Conservation (phyloP, 2,113 vertebrate genomes). For the Ascaphus truei region DNA sequence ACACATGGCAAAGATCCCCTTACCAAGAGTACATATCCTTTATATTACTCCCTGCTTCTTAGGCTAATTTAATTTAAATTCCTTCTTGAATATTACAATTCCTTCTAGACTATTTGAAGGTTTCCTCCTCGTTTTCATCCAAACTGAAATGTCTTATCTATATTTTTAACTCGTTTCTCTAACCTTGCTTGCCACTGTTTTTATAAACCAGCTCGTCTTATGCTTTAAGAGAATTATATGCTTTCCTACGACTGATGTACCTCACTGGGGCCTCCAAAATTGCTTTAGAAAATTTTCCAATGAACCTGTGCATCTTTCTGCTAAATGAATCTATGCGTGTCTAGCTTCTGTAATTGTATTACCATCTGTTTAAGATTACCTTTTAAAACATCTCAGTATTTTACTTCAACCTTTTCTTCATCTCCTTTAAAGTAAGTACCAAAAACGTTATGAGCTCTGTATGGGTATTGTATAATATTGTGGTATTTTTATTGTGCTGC, state of each 20-base stretch:
- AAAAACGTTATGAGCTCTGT: too few species aligned
- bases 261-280: slow-evolving; percentile 20
- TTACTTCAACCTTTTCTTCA: slow-evolving; percentile 15
- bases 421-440: too few species aligned
- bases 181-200: background rate
- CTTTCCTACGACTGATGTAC: background rate
- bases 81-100: background rate
- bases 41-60: too few species aligned
- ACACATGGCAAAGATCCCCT: too few species aligned
- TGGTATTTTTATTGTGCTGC: background rate
- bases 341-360: slow-evolving; percentile 36
- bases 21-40: too few species aligned
- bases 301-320: slow-evolving; percentile 37
- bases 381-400: slow-evolving; percentile 13
- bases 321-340: slow-evolving; percentile 32
- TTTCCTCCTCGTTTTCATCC: background rate
- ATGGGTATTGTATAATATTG: background rate
- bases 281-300: slow-evolving; percentile 32
- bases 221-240: background rate
- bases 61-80: too few species aligned
- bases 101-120: background rate
- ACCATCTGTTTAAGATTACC: slow-evolving; percentile 33
- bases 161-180: background rate
- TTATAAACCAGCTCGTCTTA: background rate
- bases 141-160: background rate